Evolutionary conservation across 2,888 invertebrate genomes (phyloP), one percentile per base, ranked within the genome.

Genomic region (Orchesella flavescens): DNA sequence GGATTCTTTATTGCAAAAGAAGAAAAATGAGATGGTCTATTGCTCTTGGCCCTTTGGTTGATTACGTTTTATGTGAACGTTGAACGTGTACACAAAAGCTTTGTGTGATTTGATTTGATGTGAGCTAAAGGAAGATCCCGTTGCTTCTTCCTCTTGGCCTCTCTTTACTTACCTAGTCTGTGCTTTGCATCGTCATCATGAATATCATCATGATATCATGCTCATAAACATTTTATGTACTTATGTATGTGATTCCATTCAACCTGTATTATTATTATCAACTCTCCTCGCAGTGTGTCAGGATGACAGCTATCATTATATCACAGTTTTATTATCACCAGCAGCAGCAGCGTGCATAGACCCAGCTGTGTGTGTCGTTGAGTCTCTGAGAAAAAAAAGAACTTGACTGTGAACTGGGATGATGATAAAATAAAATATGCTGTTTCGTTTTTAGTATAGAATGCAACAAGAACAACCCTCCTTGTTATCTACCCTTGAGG

Each of bases 291-390:
- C 73, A 80, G 73, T 80, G 78, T 79, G 80, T 72, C 80, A 80
- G 66, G 72, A 73, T 80, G 80, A 80, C 80, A 80, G 80, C 59
- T 44, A 73, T 80, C 73, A 73, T 73, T 66, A 66, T 66, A 75
- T 75, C 79, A 72, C 24, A 71, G 63, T 71, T 79, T 79, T 79
- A 79, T 72, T 63, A 79, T 79, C 79, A 63, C 19, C 55, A 2
- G n/a, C n/a, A n/a, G n/a, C n/a, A n/a, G n/a, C n/a, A n/a, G n/a
- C n/a, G n/a, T n/a, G n/a, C n/a, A n/a, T n/a, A n/a, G 61, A 65
- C 59, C 59, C 59, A 59, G 59, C 59, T 59, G 59, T 19, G 59
- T 59, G n/a, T n/a, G n/a, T n/a, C n/a, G n/a, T n/a, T n/a, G n/a
- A n/a, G n/a, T 59, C 59, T 17, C 19, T 34, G 34, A 59, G 19